These are phyloP conservation scores for Orgyia antiqua DNA, from an alignment of 2,888 invertebrate species.

Conservation along the genomic window DNA sequence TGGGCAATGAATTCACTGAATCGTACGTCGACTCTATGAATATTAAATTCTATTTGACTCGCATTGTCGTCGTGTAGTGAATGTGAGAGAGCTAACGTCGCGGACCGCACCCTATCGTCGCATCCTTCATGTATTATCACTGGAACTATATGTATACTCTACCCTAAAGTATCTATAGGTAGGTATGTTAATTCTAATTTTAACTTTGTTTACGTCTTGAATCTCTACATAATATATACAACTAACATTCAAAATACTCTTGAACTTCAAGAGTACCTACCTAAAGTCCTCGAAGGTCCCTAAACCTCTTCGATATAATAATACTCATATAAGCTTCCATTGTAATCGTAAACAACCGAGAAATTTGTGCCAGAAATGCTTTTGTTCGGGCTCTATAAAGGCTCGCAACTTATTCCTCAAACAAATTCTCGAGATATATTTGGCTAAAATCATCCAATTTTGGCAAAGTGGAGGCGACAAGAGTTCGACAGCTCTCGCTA, in stretches of 20 bases:
- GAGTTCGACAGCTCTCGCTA: slow-evolving; percentile 65
- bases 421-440: slow-evolving; percentile 70
- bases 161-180: not conserved
- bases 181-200: not conserved
- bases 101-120: slow-evolving; percentile 26
- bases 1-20: slow-evolving; percentile 74
- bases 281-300: slow-evolving; percentile 36
- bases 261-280: slow-evolving; percentile 30
- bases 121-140: slow-evolving; percentile 22
- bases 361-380: slow-evolving; percentile 59
- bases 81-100: slow-evolving; percentile 44
- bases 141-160: not conserved
- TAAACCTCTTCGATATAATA: slow-evolving; percentile 46
- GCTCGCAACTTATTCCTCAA: slow-evolving; percentile 63
- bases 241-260: slow-evolving; percentile 2
- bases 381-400: slow-evolving; percentile 53
- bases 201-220: too few species aligned
- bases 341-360: slow-evolving; percentile 62
- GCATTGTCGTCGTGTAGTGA: slow-evolving; percentile 65
- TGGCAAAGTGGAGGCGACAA: slow-evolving; percentile 66
- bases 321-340: slow-evolving; percentile 50
- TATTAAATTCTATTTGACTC: slow-evolving; percentile 74
- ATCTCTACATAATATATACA: too few species aligned
- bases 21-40: slow-evolving; percentile 74
- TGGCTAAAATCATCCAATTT: slow-evolving; percentile 70